Conservation (phyloP, 2,888 invertebrate species). For the Branchipolynoe longqiensis region DNA sequence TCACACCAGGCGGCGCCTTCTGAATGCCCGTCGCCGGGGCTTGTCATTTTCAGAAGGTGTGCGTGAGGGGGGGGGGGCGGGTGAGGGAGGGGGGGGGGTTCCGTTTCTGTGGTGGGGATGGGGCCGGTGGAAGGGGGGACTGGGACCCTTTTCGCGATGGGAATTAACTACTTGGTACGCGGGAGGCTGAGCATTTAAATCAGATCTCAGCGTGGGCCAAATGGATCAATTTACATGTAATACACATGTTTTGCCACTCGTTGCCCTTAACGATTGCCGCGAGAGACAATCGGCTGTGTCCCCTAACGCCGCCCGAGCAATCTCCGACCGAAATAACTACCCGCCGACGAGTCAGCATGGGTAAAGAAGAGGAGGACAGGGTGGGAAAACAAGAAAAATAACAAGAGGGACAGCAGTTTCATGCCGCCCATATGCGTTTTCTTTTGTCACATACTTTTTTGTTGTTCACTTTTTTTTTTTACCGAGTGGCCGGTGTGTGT, state of each 20-base stretch:
- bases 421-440: too few species aligned
- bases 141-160: not conserved
- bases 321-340: constrained; percentile 14
- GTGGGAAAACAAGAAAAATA: too few species aligned
- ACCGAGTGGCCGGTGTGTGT: too few species aligned
- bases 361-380: constrained; percentile 7
- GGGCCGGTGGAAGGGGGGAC: not conserved
- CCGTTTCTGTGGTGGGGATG: too few species aligned
- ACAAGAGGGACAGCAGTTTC: too few species aligned
- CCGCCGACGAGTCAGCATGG: not conserved
- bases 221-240: constrained; percentile 56
- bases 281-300: constrained; percentile 17
- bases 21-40: not conserved
- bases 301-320: too few species aligned
- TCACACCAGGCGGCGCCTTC: not conserved
- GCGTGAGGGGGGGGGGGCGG: too few species aligned
- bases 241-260: constrained; percentile 45
- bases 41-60: constrained; percentile 39
- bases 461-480: constrained; percentile 12
- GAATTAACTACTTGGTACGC: constrained; percentile 34
- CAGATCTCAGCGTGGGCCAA: constrained; percentile 38
- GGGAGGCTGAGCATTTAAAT: constrained; percentile 24
- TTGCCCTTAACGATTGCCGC: not conserved
- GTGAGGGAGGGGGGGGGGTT: too few species aligned
- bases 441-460: not conserved